Evolutionary conservation across 2,113 vertebrate species (phyloP), one percentile per base, ranked within the genome.

Genomic region (Carlito syrichta): DNA sequence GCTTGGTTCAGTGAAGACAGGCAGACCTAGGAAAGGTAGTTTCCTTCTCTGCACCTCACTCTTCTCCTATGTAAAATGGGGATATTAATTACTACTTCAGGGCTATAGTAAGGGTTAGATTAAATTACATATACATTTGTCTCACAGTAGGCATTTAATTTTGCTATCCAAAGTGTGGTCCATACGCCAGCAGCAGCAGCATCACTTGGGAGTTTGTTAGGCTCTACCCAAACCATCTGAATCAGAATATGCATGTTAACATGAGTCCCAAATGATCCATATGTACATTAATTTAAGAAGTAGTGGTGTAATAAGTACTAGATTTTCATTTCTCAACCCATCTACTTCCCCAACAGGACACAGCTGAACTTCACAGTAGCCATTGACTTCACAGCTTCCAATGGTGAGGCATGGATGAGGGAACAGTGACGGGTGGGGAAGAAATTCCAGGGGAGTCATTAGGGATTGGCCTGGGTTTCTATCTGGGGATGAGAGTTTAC

Each of bases 301-400:
- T 66, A 17, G 45, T 93, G 35, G 6, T 30, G 38, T 71, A 45
- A 43, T 58, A 20, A 38, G 2, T 43, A 27, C 40, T 76, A 17
- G 66, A 38, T 81, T 58, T 43, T 96, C 45, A 87, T 77, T 91
- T 94, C 89, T 95, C 81, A 86, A 83, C 89, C 12, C 1, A 74
- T 97, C 92, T 97, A 69, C 91, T 95, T 89, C 82, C 89, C 73
- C 79, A 86, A 96, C 97, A 99, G 99, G 98, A 99, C 99, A 0
- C 99, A 99, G 97, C 98, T 99, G 96, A 99, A 99, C 98, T 99
- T 99, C 98, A 99, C 99, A 0, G 99, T 99, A 16, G 99, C 99
- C 50, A 99, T 99, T 40, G 99, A 99, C 98, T 99, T 99, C 98
- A 99, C 99, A 27, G 99, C 99, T 66, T 99, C 99, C 94, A 99